Base-by-base conservation (phyloP, 2,888 invertebrate genomes). In the Octodonta nipae region DNA sequence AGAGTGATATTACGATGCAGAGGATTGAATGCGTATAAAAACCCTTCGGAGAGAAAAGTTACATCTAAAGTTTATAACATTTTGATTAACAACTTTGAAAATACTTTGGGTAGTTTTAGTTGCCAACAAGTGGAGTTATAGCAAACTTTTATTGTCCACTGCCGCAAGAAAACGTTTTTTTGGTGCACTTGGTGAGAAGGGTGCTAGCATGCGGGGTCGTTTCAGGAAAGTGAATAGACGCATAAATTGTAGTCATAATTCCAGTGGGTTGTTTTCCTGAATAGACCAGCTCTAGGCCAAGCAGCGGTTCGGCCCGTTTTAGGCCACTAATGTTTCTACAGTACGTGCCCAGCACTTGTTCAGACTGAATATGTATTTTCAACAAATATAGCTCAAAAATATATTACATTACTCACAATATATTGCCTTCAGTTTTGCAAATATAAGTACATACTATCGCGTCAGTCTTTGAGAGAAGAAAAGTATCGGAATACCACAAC, bases 301-400 rank as follows among this genome's bases (percentile, higher is more conserved):
- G 47, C 45, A 33, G 37, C 35, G 35, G 37, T n/a, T n/a, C 37
- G 35, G 37, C 38, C 36, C 33, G 30, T 8, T 20, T 41, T 45
- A 50, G 50, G 50, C 50, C 50, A 44, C 44, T 40, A 45, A 35
- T 39, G 31, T 28, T 34, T 35, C 22, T 22, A 22, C 22, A 22
- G 22, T 10, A n/a, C n/a, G 33, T 25, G 40, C 36, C 34, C 11
- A 34, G 44, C 46, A 40, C 44, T 38, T 37, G 40, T 33, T 46
- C 40, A 34, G 42, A 35, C 37, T 42, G 44, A 22, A 41, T 45
- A 43, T 38, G 40, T 38, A 40, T 35, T 37, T 37, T 48, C 49
- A 58, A 60, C 58, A 59, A 60, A 60, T 55, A 55, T 54, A 58
- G 60, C 58, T 60, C 58, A 58, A 60, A 61, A 59, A 60, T 61